Conservation (phyloP, 2,113 vertebrate species). For the Asarcornis scutulata region DNA sequence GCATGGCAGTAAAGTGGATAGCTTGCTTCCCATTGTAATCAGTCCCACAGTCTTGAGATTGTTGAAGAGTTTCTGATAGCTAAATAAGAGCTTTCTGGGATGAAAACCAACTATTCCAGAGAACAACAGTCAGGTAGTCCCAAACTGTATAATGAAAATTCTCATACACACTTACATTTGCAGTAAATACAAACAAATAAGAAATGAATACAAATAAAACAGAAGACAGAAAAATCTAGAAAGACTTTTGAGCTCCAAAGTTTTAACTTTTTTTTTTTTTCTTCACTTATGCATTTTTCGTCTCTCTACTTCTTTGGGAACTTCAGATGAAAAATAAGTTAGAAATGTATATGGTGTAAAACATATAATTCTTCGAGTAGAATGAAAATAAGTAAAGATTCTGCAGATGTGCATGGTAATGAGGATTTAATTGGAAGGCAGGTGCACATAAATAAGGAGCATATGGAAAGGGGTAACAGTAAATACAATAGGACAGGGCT, state of each 20-base stretch:
- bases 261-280: neutral
- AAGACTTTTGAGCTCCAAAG: neutral
- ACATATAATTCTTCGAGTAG: neutral
- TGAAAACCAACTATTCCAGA: neutral
- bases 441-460: slow-evolving; percentile 1
- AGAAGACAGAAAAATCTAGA: neutral
- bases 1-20: neutral
- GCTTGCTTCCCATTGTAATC: neutral
- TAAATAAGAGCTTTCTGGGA: neutral
- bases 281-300: neutral
- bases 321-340: neutral
- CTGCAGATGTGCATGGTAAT: slow-evolving; percentile 13
- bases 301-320: neutral
- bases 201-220: neutral
- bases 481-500: neutral
- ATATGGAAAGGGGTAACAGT: neutral
- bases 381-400: slow-evolving; percentile 6
- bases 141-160: neutral
- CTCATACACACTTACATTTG: neutral
- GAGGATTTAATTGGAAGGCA: slow-evolving; percentile 23
- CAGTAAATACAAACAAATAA: neutral
- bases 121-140: neutral
- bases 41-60: neutral
- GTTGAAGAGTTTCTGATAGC: neutral
- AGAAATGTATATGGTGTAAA: neutral